These are phyloP conservation scores for Drosophila nebulosa DNA, from an alignment of 1,140 invertebrate species.

Conservation along the genomic window DNA sequence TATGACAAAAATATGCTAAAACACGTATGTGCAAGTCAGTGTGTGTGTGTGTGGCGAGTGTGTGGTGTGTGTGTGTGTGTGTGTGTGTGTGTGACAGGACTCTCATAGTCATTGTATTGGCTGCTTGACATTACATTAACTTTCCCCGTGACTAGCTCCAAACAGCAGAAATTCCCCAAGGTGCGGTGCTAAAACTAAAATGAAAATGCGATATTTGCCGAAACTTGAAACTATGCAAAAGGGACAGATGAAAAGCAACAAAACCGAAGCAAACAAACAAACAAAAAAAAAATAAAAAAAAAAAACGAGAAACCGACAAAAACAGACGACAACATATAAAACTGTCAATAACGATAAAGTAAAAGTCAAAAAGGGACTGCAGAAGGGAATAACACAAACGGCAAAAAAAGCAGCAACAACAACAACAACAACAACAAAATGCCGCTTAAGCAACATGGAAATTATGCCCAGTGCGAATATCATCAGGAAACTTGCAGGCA, in stretches of 20 bases:
- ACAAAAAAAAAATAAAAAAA: background rate
- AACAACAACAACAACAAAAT: conserved; percentile 57
- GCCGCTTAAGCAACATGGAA: conserved; percentile 78
- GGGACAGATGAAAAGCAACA: conserved; percentile 63
- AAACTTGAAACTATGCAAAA: conserved; percentile 73
- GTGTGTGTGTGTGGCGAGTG: background rate
- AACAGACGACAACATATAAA: conserved; percentile 53
- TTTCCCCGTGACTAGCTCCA: conserved; percentile 46
- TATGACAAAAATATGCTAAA: conserved; percentile 66
- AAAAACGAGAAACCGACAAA: conserved; percentile 9
- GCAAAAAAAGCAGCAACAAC: conserved; percentile 6
- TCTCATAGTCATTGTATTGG: conserved; percentile 29
- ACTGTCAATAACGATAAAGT: conserved; percentile 77
- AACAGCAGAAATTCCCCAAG: conserved; percentile 43
- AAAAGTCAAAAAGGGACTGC: conserved; percentile 38
- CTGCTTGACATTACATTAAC: conserved; percentile 63
- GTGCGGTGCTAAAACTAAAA: conserved; percentile 47
- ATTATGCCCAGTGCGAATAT: conserved; percentile 78
- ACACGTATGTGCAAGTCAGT: conserved; percentile 31
- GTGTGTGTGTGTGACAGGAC: conserved; percentile 2
- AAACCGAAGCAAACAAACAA: conserved; percentile 26
- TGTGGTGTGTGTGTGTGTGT: conserved; percentile 5
- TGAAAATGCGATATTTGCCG: conserved; percentile 59
- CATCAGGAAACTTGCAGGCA: conserved; percentile 52
- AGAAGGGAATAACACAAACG: background rate